Conservation (phyloP, 2,888 invertebrate genomes). For the Meloe dianella region DNA sequence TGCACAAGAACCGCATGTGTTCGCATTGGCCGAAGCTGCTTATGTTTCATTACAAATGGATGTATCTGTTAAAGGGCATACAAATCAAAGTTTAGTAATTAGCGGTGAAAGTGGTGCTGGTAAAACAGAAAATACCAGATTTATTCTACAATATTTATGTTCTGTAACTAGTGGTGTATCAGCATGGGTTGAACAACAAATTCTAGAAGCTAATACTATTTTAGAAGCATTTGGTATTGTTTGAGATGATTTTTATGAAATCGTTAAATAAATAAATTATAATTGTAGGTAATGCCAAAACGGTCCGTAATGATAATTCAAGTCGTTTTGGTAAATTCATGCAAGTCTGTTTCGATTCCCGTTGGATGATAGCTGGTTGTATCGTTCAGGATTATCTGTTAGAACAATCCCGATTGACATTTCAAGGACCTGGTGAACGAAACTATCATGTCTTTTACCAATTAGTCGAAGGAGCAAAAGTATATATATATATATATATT, state of each 20-base stretch:
- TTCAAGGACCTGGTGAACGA: conserved; percentile 84
- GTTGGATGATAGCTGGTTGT: conserved; percentile 89
- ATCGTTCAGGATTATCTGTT: conserved; percentile 89
- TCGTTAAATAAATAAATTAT: neutral
- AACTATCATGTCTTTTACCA: conserved; percentile 95
- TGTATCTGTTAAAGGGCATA: conserved; percentile 45
- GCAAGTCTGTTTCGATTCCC: conserved; percentile 88
- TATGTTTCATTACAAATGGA: conserved; percentile 74
- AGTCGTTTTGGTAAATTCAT: conserved; percentile 95
- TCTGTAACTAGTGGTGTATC: conserved; percentile 80
- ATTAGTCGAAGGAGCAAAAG: conserved; percentile 84
- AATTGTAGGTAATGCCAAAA: conserved; percentile 86
- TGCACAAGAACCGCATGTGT: conserved; percentile 84
- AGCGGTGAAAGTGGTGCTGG: conserved; percentile 93
- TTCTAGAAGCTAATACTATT: conserved; percentile 91
- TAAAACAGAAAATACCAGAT: conserved; percentile 91
- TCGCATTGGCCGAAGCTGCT: conserved; percentile 88
- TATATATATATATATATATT: too few species aligned
- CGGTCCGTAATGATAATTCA: conserved; percentile 91
- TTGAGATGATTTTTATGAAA: neutral
- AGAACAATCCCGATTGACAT: conserved; percentile 89
- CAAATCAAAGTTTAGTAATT: conserved; percentile 85
- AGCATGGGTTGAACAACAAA: conserved; percentile 96
- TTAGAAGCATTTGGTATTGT: conserved; percentile 85
- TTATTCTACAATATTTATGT: conserved; percentile 90